These are phyloP conservation scores for Euzetes globulus DNA, from an alignment of 2,888 invertebrate genomes.

Conservation along the genomic window DNA sequence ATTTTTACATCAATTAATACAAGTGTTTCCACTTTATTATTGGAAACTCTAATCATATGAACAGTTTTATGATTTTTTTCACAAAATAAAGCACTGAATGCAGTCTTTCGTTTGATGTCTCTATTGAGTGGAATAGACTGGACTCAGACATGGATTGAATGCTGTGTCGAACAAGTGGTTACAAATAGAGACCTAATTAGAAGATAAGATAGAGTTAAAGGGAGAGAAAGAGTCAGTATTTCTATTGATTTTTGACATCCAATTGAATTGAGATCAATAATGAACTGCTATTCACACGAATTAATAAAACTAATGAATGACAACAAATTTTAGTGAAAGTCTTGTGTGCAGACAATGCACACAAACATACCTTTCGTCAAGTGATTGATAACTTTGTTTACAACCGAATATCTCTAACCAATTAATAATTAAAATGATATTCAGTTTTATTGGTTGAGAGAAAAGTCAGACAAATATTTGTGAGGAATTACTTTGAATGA, in stretches of 20 bases:
- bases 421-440: constrained; percentile 10
- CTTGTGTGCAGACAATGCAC: not conserved
- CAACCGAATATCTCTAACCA: not conserved
- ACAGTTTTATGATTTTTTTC: not conserved
- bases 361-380: not conserved
- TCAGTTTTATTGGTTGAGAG: not conserved
- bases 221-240: not conserved
- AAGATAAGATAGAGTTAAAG: not conserved
- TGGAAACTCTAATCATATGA: not conserved
- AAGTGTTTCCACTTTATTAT: not conserved
- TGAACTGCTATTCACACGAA: constrained; percentile 1
- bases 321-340: not conserved
- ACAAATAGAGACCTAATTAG: constrained; percentile 16
- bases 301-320: constrained; percentile 14
- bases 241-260: not conserved
- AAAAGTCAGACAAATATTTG: not conserved
- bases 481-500: not conserved
- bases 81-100: not conserved
- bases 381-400: constrained; percentile 21
- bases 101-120: not conserved
- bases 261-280: not conserved
- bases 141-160: not conserved
- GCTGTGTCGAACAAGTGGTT: not conserved
- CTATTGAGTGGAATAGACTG: not conserved
- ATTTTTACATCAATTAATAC: not conserved